Conservation (phyloP, 2,888 invertebrate genomes). For the Brassicogethes aeneus region DNA sequence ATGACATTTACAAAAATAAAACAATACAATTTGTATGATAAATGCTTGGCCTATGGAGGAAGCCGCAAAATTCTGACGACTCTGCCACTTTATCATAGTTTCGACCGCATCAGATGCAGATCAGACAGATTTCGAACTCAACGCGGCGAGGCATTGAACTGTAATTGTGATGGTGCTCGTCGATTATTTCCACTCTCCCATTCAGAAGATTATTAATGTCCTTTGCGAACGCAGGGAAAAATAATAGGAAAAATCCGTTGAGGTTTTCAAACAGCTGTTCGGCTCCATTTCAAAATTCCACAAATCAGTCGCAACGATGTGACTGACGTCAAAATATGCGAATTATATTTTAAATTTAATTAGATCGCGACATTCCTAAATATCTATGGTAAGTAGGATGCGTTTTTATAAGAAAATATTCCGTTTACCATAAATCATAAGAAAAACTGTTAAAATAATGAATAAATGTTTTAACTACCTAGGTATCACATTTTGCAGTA, state of each 20-base stretch:
- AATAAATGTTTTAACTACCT: too few species aligned
- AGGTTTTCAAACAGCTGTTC: conserved; percentile 25
- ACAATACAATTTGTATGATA: too few species aligned
- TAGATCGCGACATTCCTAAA: too few species aligned
- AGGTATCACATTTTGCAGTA: too few species aligned
- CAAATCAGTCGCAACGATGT: conserved; percentile 17
- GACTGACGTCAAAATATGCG: neutral
- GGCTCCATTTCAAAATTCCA: conserved; percentile 28
- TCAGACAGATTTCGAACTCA: conserved; percentile 32
- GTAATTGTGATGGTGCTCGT: conserved; percentile 33
- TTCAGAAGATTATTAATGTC: conserved; percentile 19
- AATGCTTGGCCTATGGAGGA: too few species aligned
- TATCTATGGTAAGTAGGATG: too few species aligned
- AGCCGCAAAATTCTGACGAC: conserved; percentile 13
- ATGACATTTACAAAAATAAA: too few species aligned
- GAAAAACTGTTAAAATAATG: too few species aligned
- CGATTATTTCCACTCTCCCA: conserved; percentile 23
- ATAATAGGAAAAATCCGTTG: conserved; percentile 20
- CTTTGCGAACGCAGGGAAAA: conserved; percentile 9
- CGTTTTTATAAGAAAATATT: too few species aligned
- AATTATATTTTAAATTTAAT: conserved; percentile 1
- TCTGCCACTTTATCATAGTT: conserved; percentile 30
- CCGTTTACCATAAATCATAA: too few species aligned
- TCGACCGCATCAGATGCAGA: conserved; percentile 28
- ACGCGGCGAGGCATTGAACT: conserved; percentile 30